Evolutionary conservation across 2,888 invertebrate genomes (phyloP).

Genomic region (Eupithecia dodoneata): DNA sequence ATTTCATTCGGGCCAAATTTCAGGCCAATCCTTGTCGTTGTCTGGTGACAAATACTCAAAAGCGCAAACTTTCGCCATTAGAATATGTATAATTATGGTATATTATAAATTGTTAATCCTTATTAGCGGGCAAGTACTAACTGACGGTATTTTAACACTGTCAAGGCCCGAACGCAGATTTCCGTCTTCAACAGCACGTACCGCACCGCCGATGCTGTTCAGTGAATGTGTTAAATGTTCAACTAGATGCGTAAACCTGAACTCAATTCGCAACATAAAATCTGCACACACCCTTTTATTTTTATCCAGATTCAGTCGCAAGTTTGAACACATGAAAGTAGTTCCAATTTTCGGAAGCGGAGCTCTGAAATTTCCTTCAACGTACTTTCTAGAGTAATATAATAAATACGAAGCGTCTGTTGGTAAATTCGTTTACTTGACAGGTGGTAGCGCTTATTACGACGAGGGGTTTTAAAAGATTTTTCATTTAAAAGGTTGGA

Average conservation of each 20-base stretch:
- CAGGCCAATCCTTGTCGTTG: background rate
- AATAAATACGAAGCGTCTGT: conserved; percentile 30
- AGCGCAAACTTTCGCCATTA: too few species aligned
- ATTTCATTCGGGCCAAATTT: too few species aligned
- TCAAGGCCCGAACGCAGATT: too few species aligned
- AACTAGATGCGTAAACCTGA: background rate
- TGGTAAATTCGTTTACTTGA: conserved; percentile 36
- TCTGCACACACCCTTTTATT: background rate
- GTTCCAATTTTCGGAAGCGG: conserved; percentile 17
- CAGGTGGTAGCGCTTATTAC: conserved; percentile 34
- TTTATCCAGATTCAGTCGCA: background rate
- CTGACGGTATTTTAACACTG: background rate
- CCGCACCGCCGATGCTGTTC: too few species aligned
- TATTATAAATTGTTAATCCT: too few species aligned
- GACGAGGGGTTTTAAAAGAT: conserved; percentile 28
- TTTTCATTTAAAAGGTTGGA: conserved; percentile 15
- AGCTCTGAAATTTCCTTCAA: conserved; percentile 18
- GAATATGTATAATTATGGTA: too few species aligned
- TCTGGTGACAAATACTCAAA: background rate
- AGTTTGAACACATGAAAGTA: background rate
- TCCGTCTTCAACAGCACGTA: too few species aligned
- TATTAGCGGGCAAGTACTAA: too few species aligned
- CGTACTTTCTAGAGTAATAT: conserved; percentile 24
- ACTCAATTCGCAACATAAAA: background rate
- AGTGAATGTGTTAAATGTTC: background rate